Conservation (phyloP, 2,113 vertebrate species). For the Nothobranchius furzeri region DNA sequence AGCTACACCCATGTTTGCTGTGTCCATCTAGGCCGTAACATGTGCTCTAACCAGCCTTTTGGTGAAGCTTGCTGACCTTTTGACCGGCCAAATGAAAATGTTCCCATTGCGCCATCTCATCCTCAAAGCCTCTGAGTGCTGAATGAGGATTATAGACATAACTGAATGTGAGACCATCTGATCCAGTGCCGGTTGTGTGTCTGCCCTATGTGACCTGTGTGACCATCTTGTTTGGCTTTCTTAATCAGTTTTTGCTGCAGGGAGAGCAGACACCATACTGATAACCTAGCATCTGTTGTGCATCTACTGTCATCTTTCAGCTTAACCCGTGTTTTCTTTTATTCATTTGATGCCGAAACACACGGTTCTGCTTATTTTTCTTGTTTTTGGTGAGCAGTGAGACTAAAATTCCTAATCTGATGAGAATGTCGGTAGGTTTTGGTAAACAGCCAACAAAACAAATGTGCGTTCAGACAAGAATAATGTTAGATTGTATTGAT, state of each 20-base stretch:
- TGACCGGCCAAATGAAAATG: not conserved
- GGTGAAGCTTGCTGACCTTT: not conserved
- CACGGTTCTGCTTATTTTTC: slow-evolving; percentile 1
- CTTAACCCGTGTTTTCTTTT: not conserved
- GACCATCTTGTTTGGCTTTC: slow-evolving; percentile 27
- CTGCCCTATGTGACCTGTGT: slow-evolving; percentile 29
- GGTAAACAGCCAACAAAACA: slow-evolving; percentile 1
- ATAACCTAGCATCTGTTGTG: slow-evolving; percentile 38
- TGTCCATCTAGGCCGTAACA: not conserved
- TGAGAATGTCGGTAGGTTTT: not conserved
- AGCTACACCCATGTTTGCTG: not conserved
- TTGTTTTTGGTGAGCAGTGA: slow-evolving; percentile 13
- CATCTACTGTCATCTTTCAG: slow-evolving; percentile 9
- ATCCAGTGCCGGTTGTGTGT: slow-evolving; percentile 16
- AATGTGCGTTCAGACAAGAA: slow-evolving; percentile 19
- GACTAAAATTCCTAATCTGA: not conserved
- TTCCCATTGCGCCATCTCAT: not conserved
- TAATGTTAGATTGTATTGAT: slow-evolving; percentile 40
- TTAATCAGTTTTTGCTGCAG: slow-evolving; percentile 51
- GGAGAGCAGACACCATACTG: slow-evolving; percentile 24
- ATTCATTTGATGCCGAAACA: not conserved
- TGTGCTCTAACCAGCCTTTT: not conserved
- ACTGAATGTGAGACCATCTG: slow-evolving; percentile 2
- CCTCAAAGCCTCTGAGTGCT: slow-evolving; percentile 6
- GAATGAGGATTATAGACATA: slow-evolving; percentile 6